Evolutionary conservation across 1,140 invertebrate species (phyloP).

Genomic region (Scylla paramamosain): DNA sequence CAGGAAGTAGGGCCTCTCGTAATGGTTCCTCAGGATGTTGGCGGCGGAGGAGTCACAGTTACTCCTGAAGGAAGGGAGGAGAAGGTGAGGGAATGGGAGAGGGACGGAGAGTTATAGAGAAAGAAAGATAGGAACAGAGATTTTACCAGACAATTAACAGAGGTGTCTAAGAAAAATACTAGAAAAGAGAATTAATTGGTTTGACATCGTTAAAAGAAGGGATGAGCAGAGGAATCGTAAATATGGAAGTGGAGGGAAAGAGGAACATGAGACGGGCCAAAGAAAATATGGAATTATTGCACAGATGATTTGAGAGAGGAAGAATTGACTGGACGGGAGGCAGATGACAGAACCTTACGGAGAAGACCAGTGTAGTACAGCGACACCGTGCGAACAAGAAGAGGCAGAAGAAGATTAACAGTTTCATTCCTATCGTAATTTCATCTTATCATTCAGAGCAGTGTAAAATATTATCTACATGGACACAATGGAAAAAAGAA

Average conservation of each 20-base stretch:
- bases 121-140: neutral
- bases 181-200: neutral
- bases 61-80: conserved; percentile 83
- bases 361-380: too few species aligned
- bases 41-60: conserved; percentile 92
- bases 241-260: neutral
- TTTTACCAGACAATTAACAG: neutral
- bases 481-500: neutral
- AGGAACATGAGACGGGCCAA: neutral
- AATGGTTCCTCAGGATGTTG: conserved; percentile 88
- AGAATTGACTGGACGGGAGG: neutral
- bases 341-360: neutral
- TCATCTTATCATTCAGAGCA: too few species aligned
- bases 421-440: too few species aligned
- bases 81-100: neutral
- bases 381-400: too few species aligned
- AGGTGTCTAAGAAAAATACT: neutral
- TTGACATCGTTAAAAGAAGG: too few species aligned
- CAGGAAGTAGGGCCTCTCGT: conserved; percentile 92
- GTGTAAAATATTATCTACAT: too few species aligned
- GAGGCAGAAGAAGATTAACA: too few species aligned
- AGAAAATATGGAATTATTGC: neutral
- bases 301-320: neutral
- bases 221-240: neutral
- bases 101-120: neutral